These are phyloP conservation scores for Cryptocheilus praepositus DNA, from an alignment of 2,888 invertebrate species.

Conservation along the genomic window DNA sequence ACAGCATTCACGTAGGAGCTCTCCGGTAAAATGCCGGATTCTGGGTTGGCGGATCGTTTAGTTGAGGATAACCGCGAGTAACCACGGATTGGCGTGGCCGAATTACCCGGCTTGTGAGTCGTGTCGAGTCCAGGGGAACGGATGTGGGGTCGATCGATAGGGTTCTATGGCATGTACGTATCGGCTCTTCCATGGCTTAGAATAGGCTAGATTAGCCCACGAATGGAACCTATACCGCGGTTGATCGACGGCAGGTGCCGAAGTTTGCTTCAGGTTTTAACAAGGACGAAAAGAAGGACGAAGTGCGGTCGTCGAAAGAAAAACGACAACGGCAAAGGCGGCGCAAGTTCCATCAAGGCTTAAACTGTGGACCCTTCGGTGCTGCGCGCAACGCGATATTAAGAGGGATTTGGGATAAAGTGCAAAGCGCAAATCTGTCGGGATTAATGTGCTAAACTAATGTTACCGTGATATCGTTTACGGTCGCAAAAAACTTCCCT, in stretches of 20 bases:
- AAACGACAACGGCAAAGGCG: not conserved
- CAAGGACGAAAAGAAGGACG: not conserved
- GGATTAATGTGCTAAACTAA: too few relatives aligned
- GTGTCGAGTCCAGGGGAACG: constrained; percentile 35
- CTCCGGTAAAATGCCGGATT: constrained; percentile 19
- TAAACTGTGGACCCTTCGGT: too few relatives aligned
- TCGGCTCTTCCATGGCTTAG: constrained; percentile 34
- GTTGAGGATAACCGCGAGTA: constrained; percentile 47
- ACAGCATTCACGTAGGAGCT: constrained; percentile 1
- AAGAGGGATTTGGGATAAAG: too few relatives aligned
- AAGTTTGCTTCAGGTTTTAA: constrained; percentile 14
- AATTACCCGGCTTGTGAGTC: constrained; percentile 49
- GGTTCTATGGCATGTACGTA: constrained; percentile 12
- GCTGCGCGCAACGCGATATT: too few relatives aligned
- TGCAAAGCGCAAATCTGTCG: too few relatives aligned
- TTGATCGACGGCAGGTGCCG: constrained; percentile 37
- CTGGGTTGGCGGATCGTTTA: constrained; percentile 34
- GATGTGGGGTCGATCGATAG: not conserved
- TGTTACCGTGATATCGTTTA: too few relatives aligned
- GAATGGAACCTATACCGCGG: constrained; percentile 18
- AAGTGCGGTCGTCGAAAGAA: not conserved
- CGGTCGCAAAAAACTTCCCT: too few relatives aligned
- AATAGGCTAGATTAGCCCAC: constrained; percentile 27
- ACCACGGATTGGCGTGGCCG: constrained; percentile 57
- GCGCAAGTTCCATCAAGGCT: not conserved